A percentile compares a stretch with the other conserved stretches of the same genome.
phyloP scores from a whole-genome alignment of 2,797 vertebrate genomes.

The Hypotaenidia philippensis region DNA sequence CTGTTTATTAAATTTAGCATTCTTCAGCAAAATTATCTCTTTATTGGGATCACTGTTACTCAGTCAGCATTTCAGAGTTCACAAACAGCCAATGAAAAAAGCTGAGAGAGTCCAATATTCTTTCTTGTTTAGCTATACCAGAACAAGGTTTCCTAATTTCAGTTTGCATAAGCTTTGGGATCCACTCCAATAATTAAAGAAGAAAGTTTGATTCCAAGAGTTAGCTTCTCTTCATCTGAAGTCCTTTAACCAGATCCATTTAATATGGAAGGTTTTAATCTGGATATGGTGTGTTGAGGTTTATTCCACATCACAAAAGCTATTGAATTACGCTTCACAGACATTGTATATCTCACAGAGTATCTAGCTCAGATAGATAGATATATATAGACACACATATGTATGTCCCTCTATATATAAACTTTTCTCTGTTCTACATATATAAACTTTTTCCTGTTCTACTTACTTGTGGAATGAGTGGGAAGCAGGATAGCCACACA shows the following conservation, averaged over 20 bases:
- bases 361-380: background rate
- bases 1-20: constrained; percentile 8
- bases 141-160: background rate
- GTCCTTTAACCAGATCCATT: background rate
- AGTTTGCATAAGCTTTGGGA: background rate
- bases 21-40: background rate
- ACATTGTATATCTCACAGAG: background rate
- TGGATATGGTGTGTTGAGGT: background rate
- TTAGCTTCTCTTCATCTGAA: background rate
- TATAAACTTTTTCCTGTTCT: background rate
- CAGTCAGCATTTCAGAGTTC: background rate
- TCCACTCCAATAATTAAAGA: background rate
- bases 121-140: background rate
- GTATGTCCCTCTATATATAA: background rate
- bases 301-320: background rate
- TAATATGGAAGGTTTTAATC: background rate
- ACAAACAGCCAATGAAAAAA: background rate
- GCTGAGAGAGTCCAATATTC: background rate
- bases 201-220: background rate
- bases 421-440: background rate
- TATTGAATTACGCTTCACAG: background rate
- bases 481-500: background rate
- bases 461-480: background rate
- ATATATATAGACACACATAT: no score
- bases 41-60: background rate